Evolutionary conservation across 2,888 invertebrate genomes (phyloP), one percentile per base, ranked within the genome.

Genomic region (Pachymerium ferrugineum): DNA sequence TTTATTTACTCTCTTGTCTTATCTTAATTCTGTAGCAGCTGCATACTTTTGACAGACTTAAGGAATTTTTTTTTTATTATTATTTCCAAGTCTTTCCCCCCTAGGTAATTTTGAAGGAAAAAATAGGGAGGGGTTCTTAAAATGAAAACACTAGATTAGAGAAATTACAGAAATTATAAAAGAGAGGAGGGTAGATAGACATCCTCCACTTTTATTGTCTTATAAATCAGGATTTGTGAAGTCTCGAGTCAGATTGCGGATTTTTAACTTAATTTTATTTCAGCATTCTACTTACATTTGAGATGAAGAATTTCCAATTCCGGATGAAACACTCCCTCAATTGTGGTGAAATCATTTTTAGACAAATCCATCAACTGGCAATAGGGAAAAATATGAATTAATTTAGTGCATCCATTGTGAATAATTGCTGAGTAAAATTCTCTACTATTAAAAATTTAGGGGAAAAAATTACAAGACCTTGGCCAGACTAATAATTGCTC

Each of bases 111-210:
- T 54, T 14, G 28, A 4, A 25, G 28, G 28, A 22, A 22, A 54
- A 54, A 47, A 47, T 47, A 47, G n/a, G 54, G 54, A 25, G 25
- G 54, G 54, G 54, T 54, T 28, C 22, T 22, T 54, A 25, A 54
- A 54, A 54, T 54, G 54, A 54, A 54, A 54, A 54, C 54, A 54
- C 54, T 54, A 54, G 54, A 54, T 54, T 54, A 54, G 54, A 54
- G 54, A 54, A 54, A 54, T 54, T 54, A 54, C 22, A 22, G 54
- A 54, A 54, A 54, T 54, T 54, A 54, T 54, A 54, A 54, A 14
- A 54, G 6, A 25, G 54, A 25, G n/a, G 25, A 25, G 54, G 25
- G 6, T 8, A 54, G 28, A 25, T 22, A 54, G n/a, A n/a, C n/a
- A 25, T 54, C 14, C 5, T 25, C 25, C 54, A 54, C 28, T 54